Conservation (phyloP, 2,888 invertebrate genomes). For the Liopterus haemorrhoidalis region DNA sequence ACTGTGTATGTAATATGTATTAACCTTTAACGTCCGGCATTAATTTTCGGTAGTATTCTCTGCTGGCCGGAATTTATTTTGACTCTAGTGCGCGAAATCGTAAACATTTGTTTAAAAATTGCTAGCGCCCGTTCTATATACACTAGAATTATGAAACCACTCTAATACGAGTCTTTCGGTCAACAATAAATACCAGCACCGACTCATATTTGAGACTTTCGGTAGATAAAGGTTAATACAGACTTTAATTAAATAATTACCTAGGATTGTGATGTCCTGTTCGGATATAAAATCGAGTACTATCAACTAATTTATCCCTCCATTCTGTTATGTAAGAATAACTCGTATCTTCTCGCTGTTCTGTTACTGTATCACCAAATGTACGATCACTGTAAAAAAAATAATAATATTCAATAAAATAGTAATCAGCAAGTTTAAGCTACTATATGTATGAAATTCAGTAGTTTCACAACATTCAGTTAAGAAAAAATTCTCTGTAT, state of each 20-base stretch:
- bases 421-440: slow-evolving; percentile 21
- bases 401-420: slow-evolving; percentile 33
- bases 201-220: too few species aligned
- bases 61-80: too few species aligned
- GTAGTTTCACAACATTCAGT: neutral
- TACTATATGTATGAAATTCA: neutral
- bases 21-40: too few species aligned
- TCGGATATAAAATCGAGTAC: slow-evolving; percentile 68
- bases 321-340: slow-evolving; percentile 83
- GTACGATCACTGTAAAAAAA: slow-evolving; percentile 39
- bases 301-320: slow-evolving; percentile 77
- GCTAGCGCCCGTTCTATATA: neutral
- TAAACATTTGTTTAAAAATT: too few species aligned
- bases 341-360: slow-evolving; percentile 55
- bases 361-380: slow-evolving; percentile 46
- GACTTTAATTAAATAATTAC: slow-evolving; percentile 47
- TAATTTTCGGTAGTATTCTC: too few species aligned
- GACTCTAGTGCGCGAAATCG: too few species aligned
- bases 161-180: too few species aligned
- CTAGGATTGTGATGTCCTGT: slow-evolving; percentile 78
- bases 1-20: too few species aligned
- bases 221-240: slow-evolving; percentile 9
- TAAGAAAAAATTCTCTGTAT: slow-evolving; percentile 1
- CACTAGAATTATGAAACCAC: neutral
- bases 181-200: too few species aligned